Evolutionary conservation across 2,113 vertebrate genomes (phyloP).

Genomic region (Phalacrocorax brasilianus): DNA sequence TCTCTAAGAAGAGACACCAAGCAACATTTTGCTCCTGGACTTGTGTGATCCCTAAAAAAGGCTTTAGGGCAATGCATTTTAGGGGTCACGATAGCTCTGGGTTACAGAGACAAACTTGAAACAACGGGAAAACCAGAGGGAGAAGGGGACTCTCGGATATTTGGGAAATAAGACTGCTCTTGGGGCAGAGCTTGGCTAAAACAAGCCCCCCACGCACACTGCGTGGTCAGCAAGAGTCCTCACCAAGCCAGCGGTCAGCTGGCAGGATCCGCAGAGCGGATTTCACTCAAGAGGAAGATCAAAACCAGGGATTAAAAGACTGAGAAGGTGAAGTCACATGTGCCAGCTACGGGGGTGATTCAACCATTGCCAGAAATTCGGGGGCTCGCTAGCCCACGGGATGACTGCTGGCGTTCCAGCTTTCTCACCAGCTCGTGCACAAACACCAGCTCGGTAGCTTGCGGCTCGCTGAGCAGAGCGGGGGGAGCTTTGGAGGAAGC

Average conservation of each 20-base stretch:
- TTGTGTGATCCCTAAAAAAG: not conserved
- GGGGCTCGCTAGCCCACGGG: not conserved
- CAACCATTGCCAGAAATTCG: not conserved
- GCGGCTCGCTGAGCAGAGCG: rapidly evolving
- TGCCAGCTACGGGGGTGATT: not conserved
- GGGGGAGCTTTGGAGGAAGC: not conserved
- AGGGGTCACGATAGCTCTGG: not conserved
- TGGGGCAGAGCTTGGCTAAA: not conserved
- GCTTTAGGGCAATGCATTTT: rapidly evolving
- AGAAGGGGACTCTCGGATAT: not conserved
- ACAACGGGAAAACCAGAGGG: rapidly evolving
- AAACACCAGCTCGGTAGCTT: rapidly evolving
- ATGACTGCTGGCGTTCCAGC: too few relatives aligned
- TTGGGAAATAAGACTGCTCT: not conserved
- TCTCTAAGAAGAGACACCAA: not conserved
- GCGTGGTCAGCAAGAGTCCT: rapidly evolving
- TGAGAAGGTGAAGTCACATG: not conserved
- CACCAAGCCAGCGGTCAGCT: not conserved
- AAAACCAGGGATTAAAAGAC: not conserved
- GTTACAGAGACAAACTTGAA: not conserved
- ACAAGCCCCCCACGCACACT: not conserved
- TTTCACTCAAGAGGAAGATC: not conserved
- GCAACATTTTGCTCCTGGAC: not conserved
- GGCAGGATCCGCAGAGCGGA: not conserved
- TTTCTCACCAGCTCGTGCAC: not conserved